phyloP scores from a whole-genome alignment of 1,140 invertebrate genomes.

The Archivesica marissinica region DNA sequence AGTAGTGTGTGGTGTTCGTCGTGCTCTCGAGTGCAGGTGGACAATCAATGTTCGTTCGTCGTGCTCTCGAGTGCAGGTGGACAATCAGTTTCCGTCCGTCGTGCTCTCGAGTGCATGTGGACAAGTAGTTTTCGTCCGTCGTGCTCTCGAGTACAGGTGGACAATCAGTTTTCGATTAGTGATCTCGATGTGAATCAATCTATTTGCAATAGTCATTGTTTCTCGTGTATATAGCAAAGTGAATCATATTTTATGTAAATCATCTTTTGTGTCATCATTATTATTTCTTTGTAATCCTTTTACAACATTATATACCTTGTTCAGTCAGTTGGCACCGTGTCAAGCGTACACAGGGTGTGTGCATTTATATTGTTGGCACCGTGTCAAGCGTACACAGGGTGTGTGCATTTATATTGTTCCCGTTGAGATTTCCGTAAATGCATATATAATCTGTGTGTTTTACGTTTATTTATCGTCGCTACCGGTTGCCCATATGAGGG shows the following conservation, averaged over 20 bases:
- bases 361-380: neutral
- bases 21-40: neutral
- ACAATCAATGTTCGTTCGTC: neutral
- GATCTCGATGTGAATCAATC: too few relatives aligned
- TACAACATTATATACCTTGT: neutral
- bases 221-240: neutral
- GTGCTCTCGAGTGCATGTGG: neutral
- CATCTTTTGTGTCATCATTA: neutral
- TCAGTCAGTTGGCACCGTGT: neutral
- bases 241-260: neutral
- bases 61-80: neutral
- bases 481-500: too few relatives aligned
- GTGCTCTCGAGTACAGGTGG: neutral
- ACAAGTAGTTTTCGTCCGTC: slow-evolving; percentile 34
- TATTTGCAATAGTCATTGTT: too few relatives aligned
- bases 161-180: slow-evolving; percentile 28
- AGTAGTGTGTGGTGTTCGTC: neutral
- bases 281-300: neutral
- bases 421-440: neutral
- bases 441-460: too few relatives aligned
- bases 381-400: neutral
- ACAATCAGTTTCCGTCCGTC: slow-evolving; percentile 16
- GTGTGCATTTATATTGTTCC: neutral
- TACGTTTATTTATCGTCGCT: too few relatives aligned
- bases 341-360: neutral